Evolutionary conservation across 2,113 vertebrate genomes (phyloP), one percentile per base, ranked within the genome.

Genomic region (Trogon surrucura): DNA sequence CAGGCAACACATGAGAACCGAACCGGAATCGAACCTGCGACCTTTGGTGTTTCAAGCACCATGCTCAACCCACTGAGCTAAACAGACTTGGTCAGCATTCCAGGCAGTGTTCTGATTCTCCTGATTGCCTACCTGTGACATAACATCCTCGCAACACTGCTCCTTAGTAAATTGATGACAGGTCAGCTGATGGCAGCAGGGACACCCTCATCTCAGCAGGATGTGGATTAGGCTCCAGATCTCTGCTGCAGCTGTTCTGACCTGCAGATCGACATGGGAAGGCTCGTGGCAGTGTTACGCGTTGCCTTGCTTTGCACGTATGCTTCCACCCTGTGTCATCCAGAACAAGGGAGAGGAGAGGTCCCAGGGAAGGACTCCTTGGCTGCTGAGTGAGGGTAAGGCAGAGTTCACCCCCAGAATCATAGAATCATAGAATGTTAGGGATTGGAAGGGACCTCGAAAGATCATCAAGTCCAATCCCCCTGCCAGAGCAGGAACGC

Each of bases 201-300:
- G 25, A 78, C n/a, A 57, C 9, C 12, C 18, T 61, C 51, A 10
- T 32, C 29, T 32, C 54, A 69, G 19, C 0, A 0, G 57, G 27
- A 32, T 19, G 19, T 13, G 62, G 6, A 30, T 72, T 13, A 15
- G 13, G 13, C 32, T 80, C 61, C 61, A 80, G 32, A 26, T 21
- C n/a, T 80, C 22, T 36, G 16, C 41, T 41, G 41, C 13, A 41
- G 11, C 13, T 41, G 41, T 41, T 61, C 9, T 57, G 44, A 45
- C 23, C 57, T 69, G 44, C 36, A 56, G 38, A 20, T 2, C 15
- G n/a, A 41, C 38, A 38, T 1, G 2, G 16, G 26, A n/a, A 4
- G 11, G 10, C 36, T 15, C 53, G 19, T 45, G 38, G 51, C 30
- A 13, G 32, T 7, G 10, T 22, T 48, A 16, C 44, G 27, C 34